Percentiles rank a stretch among this genome's conserved stretches.
Evolutionary conservation across 92 coral and sea anemone species (phyloP).

Genomic region (Phymanthus crucifer): DNA sequence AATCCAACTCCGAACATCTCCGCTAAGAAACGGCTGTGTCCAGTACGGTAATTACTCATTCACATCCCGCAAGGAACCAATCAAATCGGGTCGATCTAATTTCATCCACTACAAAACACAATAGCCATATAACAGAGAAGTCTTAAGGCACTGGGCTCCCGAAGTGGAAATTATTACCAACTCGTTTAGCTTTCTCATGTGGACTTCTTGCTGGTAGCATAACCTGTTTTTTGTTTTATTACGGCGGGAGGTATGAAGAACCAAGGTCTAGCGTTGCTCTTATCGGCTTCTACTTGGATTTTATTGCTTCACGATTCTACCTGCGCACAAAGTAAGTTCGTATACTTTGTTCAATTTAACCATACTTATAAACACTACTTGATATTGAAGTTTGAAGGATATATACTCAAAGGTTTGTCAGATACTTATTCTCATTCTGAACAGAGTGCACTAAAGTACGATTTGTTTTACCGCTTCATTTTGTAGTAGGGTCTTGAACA

Average conservation of each 20-base stretch:
- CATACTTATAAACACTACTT: not conserved
- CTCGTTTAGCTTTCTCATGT: slow-evolving; percentile 12
- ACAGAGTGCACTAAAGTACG: not conserved
- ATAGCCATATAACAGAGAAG: slow-evolving; percentile 16
- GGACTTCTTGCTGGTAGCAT: not conserved
- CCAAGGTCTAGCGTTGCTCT: not conserved
- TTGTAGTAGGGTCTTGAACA: not conserved
- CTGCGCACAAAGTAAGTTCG: not conserved
- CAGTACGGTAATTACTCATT: slow-evolving; percentile 1
- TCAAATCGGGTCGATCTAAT: slow-evolving; percentile 11
- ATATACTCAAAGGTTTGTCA: not conserved
- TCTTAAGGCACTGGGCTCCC: not conserved
- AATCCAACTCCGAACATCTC: slow-evolving; percentile 3
- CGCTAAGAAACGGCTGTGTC: slow-evolving; percentile 9
- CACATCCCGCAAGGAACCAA: slow-evolving; percentile 15
- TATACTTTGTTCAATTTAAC: not conserved
- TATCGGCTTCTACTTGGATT: not conserved
- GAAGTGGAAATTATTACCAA: slow-evolving; percentile 3
- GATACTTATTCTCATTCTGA: not conserved
- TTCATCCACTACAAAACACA: slow-evolving; percentile 14
- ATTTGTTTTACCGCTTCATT: not conserved
- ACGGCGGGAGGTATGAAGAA: slow-evolving; percentile 2
- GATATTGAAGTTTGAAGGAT: not conserved
- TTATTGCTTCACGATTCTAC: not conserved
- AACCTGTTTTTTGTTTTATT: not conserved